Percentiles rank a stretch among this genome's conserved stretches.
phyloP scores from a whole-genome alignment of 2,888 invertebrate genomes.

The Ariolimax columbianus region DNA sequence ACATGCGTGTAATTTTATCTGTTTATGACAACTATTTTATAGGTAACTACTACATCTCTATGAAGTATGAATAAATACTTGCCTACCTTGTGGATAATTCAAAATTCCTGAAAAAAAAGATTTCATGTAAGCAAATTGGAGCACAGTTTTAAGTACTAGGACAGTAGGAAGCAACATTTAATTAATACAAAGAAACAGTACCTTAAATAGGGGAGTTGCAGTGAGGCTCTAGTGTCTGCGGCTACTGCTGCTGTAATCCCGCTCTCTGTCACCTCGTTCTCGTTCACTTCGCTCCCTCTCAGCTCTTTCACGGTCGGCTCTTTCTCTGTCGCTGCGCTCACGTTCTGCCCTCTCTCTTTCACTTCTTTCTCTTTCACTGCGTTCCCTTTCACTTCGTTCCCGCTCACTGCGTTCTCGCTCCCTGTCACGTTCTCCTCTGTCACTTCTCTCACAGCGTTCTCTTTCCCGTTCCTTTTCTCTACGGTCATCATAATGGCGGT shows the following conservation, averaged over 20 bases:
- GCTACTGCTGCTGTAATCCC: constrained; percentile 73
- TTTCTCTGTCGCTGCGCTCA: constrained; percentile 67
- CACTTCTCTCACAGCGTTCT: constrained; percentile 81
- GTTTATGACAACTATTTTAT: neutral
- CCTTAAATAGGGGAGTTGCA: neutral
- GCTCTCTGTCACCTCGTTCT: constrained; percentile 49
- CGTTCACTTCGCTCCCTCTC: constrained; percentile 57
- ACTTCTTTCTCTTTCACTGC: constrained; percentile 56
- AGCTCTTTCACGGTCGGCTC: constrained; percentile 79
- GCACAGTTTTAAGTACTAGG: neutral
- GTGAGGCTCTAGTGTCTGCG: constrained; percentile 47
- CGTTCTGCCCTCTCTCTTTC: constrained; percentile 63
- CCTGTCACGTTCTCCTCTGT: constrained; percentile 80
- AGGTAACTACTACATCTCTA: neutral
- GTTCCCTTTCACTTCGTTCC: constrained; percentile 62
- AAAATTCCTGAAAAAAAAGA: neutral
- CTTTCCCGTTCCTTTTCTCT: constrained; percentile 67
- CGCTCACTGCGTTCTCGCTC: constrained; percentile 68
- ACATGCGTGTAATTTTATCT: no score
- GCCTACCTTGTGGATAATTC: neutral
- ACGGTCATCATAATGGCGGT: constrained; percentile 80
- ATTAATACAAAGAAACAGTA: neutral
- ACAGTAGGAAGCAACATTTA: neutral
- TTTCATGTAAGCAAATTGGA: neutral
- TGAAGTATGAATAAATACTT: neutral